Conservation (phyloP, 2,888 invertebrate genomes). For the Agrochola circellaris region DNA sequence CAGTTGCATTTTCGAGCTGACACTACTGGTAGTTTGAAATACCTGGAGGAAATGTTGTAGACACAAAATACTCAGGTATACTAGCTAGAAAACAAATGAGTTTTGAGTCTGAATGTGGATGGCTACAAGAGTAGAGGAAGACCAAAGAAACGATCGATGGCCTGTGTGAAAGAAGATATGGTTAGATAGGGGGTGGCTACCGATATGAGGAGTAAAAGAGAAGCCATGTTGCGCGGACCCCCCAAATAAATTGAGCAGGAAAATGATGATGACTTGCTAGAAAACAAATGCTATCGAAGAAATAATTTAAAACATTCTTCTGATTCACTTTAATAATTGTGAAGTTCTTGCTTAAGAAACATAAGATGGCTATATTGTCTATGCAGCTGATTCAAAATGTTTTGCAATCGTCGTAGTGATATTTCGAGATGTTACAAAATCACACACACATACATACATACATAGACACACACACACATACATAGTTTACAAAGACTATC, state of each 20-base stretch:
- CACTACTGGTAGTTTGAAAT: background rate
- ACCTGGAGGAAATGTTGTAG: background rate
- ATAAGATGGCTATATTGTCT: background rate
- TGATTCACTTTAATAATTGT: background rate
- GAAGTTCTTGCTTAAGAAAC: background rate
- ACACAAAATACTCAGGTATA: background rate
- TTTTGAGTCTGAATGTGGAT: background rate
- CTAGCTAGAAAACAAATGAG: background rate
- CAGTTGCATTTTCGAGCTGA: conserved; percentile 14
- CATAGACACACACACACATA: too few relatives aligned
- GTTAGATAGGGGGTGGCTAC: background rate
- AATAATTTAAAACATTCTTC: background rate
- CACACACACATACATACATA: too few relatives aligned
- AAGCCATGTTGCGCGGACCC: too few relatives aligned
- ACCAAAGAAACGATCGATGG: background rate
- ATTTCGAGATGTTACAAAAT: background rate
- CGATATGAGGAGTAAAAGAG: background rate
- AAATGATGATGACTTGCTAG: too few relatives aligned
- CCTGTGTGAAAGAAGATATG: background rate
- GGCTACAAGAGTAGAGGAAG: background rate
- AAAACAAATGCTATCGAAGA: background rate
- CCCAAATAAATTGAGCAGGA: too few relatives aligned
- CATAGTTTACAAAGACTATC: background rate
- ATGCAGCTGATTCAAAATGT: background rate
- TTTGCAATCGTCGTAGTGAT: background rate